Percentiles rank a stretch among this genome's conserved stretches.
Evolutionary conservation across 2,113 vertebrate species (phyloP).

Genomic region (Silurus meridionalis): DNA sequence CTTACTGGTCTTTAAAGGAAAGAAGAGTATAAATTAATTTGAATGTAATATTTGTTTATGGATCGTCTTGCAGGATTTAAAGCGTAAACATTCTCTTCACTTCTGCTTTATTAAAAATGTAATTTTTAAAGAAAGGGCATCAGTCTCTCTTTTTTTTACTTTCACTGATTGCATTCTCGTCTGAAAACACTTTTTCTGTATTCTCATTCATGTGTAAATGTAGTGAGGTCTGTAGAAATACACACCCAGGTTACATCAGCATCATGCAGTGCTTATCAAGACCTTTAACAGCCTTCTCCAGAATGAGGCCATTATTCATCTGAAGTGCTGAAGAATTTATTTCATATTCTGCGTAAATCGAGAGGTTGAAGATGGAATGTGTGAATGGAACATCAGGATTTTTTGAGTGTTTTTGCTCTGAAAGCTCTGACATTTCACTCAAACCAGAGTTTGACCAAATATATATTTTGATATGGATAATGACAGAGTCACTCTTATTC

Average conservation of each 20-base stretch:
- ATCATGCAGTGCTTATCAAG: neutral
- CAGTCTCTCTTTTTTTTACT: neutral
- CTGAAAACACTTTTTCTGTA: neutral
- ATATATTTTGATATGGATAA: slow-evolving; percentile 50
- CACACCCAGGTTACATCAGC: slow-evolving; percentile 7
- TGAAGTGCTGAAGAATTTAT: neutral
- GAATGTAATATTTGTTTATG: neutral
- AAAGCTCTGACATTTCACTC: slow-evolving; percentile 38
- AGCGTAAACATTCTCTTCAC: neutral
- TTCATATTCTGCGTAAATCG: neutral
- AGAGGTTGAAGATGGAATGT: neutral
- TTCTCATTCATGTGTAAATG: slow-evolving; percentile 25
- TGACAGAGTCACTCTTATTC: slow-evolving; percentile 41
- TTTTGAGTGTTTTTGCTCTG: slow-evolving; percentile 20
- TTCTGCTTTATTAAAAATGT: slow-evolving; percentile 39
- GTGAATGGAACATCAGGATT: neutral
- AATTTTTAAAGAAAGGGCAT: neutral
- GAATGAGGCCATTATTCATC: neutral
- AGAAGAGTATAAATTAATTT: too few relatives aligned
- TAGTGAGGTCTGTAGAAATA: neutral
- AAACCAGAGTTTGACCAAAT: slow-evolving; percentile 28
- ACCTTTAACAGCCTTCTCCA: neutral
- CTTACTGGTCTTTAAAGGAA: too few relatives aligned
- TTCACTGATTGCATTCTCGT: neutral
- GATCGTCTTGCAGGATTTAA: slow-evolving; percentile 23